These are phyloP conservation scores for Anguilla pacifica DNA, from an alignment of 2,797 vertebrate species.

Conservation along the genomic window DNA sequence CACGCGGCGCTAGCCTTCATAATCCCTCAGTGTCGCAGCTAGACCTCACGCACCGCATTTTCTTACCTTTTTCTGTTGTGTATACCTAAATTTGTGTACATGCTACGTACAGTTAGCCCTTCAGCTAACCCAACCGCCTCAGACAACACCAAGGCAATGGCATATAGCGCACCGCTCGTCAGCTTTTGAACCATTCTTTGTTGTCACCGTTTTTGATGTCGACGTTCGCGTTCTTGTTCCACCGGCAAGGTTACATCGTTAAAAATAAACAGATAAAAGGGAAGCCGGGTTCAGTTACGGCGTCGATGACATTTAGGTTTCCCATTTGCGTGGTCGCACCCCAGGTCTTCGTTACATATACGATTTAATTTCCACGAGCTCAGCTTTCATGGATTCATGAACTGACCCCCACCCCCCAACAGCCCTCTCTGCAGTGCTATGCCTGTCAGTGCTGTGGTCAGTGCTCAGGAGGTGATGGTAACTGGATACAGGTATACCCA, in stretches of 20 bases:
- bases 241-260: neutral
- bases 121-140: neutral
- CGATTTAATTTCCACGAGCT: constrained; percentile 25
- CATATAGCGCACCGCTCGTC: neutral
- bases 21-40: neutral
- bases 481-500: constrained; percentile 52
- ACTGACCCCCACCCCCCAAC: neutral
- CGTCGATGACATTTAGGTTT: constrained; percentile 4
- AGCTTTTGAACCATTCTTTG: neutral
- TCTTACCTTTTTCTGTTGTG: neutral
- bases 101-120: neutral
- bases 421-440: constrained; percentile 25
- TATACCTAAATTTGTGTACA: neutral
- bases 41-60: neutral
- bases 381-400: constrained; percentile 23
- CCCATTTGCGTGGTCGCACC: neutral
- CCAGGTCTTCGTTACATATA: neutral
- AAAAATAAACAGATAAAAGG: neutral
- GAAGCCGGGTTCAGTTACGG: neutral
- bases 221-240: neutral
- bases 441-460: constrained; percentile 48
- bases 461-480: constrained; percentile 52
- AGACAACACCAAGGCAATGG: neutral
- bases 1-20: neutral
- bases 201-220: neutral